phyloP scores from a whole-genome alignment of 2,888 invertebrate genomes.

The Volucella inflata region DNA sequence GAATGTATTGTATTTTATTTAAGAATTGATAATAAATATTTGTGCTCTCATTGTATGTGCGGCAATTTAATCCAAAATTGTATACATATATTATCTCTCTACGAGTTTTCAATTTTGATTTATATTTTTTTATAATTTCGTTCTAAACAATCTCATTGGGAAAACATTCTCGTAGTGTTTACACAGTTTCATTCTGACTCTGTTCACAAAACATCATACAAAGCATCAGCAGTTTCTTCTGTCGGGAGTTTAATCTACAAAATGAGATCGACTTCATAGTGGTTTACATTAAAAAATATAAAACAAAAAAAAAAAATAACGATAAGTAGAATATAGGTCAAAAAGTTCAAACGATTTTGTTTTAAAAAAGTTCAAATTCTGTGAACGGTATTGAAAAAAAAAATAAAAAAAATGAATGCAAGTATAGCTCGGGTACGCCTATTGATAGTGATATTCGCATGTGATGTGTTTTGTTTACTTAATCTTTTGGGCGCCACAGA shows the following conservation, averaged over 20 bases:
- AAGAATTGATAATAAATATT: too few species aligned
- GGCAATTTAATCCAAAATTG: conserved; percentile 13
- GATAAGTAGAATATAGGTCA: conserved; percentile 7
- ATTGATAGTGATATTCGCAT: conserved; percentile 17
- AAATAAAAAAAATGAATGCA: background rate
- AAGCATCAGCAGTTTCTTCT: background rate
- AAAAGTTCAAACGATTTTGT: conserved; percentile 1
- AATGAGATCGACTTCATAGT: conserved; percentile 1
- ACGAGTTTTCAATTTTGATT: conserved; percentile 26
- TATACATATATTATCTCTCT: conserved; percentile 48
- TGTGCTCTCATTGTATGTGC: too few species aligned
- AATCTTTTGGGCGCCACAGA: conserved; percentile 25
- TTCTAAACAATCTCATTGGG: conserved; percentile 27
- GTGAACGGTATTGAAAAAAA: background rate
- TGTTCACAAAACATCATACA: conserved; percentile 48
- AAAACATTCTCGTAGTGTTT: conserved; percentile 11
- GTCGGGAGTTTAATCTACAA: background rate
- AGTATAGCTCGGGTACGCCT: conserved; percentile 5
- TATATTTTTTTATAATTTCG: background rate
- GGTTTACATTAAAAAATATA: background rate
- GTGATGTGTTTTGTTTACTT: conserved; percentile 53
- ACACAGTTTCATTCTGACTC: conserved; percentile 64
- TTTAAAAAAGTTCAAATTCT: conserved; percentile 13
- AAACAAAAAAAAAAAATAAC: background rate
- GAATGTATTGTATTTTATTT: too few species aligned